These are phyloP conservation scores for Kryptolebias marmoratus DNA, from an alignment of 2,113 vertebrate species.

Conservation along the genomic window DNA sequence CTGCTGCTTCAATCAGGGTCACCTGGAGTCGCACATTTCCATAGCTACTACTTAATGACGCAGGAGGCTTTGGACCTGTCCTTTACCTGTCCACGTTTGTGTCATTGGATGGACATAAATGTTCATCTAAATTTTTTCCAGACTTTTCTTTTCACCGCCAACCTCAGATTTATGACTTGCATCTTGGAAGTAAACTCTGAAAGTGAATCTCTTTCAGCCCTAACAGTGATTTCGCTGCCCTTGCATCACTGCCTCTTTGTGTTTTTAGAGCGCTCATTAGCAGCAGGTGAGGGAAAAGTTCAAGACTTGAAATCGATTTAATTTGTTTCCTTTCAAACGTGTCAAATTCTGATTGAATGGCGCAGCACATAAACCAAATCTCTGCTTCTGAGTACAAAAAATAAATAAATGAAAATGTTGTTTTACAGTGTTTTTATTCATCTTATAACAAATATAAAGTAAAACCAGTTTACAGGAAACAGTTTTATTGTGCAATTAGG, in stretches of 20 bases:
- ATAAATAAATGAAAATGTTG: neutral
- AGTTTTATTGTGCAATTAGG: conserved; percentile 15
- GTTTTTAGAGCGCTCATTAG: neutral
- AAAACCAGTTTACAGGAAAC: conserved; percentile 33
- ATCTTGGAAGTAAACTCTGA: too few species aligned
- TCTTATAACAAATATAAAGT: conserved; percentile 56
- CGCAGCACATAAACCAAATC: too few species aligned
- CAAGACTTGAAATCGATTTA: neutral
- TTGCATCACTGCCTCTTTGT: neutral
- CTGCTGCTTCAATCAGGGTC: neutral
- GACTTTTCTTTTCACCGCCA: too few species aligned
- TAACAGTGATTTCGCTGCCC: neutral
- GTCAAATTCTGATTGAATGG: neutral
- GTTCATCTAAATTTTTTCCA: too few species aligned
- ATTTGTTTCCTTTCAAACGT: neutral
- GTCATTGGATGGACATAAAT: too few species aligned
- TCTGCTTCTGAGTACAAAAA: neutral
- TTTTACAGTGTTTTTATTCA: conserved; percentile 52
- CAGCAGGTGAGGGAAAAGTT: neutral
- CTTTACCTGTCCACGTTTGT: too few species aligned
- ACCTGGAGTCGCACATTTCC: too few species aligned
- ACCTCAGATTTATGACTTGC: too few species aligned
- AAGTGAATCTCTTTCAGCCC: neutral
- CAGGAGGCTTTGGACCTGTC: too few species aligned
- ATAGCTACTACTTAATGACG: too few species aligned